phyloP scores from a whole-genome alignment of 2,888 invertebrate genomes.

The Conus canariensis region DNA sequence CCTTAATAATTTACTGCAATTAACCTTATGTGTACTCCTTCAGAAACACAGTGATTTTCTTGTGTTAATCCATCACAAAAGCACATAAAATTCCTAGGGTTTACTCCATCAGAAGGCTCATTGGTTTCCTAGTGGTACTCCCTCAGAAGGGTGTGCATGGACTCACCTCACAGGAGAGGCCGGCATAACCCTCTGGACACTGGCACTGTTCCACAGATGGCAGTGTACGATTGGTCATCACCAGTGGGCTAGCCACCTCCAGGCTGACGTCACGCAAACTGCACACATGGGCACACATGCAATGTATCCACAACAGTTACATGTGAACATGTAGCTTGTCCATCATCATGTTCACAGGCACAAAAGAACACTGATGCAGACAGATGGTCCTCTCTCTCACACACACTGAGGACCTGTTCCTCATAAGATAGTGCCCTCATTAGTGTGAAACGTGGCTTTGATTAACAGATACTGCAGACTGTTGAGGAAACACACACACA shows the following conservation, averaged over 20 bases:
- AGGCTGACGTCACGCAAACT: conserved; percentile 76
- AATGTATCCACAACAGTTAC: background rate
- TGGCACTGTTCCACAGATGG: conserved; percentile 86
- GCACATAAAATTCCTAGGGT: too few species aligned
- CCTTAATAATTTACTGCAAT: too few species aligned
- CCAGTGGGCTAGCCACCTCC: conserved; percentile 72
- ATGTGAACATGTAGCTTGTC: background rate
- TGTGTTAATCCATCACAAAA: too few species aligned
- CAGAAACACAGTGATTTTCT: too few species aligned
- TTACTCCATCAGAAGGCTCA: too few species aligned
- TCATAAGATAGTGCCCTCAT: too few species aligned
- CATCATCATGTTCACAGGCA: too few species aligned
- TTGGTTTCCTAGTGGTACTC: too few species aligned
- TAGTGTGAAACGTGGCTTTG: too few species aligned
- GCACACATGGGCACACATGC: conserved; percentile 40
- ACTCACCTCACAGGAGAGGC: conserved; percentile 88
- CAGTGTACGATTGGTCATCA: conserved; percentile 59
- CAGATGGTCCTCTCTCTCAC: background rate
- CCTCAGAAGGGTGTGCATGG: background rate
- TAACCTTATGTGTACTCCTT: too few species aligned
- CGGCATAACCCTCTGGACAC: conserved; percentile 90
- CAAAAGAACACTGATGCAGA: too few species aligned
- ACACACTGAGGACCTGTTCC: background rate
- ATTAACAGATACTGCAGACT: too few species aligned
- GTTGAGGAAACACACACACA: background rate